Percentiles rank a stretch among this genome's conserved stretches.
phyloP scores from a whole-genome alignment of 92 coral and sea anemone species.

The Porites lobata region DNA sequence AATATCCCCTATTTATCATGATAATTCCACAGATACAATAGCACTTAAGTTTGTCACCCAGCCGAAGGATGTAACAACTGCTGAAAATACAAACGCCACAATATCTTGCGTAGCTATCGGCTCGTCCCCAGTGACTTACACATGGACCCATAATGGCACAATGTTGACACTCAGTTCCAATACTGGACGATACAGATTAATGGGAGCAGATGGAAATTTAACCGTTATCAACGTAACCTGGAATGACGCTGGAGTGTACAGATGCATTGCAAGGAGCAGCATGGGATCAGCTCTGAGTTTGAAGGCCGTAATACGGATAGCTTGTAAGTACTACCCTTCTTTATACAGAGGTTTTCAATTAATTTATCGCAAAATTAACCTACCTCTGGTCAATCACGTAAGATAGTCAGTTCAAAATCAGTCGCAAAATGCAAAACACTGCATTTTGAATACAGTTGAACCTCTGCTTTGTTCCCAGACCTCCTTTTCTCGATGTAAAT shows the following conservation, averaged over 20 bases:
- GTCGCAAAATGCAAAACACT: too few relatives aligned
- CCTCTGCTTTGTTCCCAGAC: too few relatives aligned
- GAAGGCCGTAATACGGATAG: conserved; percentile 61
- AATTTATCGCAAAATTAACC: too few relatives aligned
- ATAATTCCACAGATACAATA: background rate
- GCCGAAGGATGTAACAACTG: conserved; percentile 42
- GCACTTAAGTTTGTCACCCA: conserved; percentile 31
- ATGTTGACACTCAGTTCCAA: background rate
- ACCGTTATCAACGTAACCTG: conserved; percentile 31
- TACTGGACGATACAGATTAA: background rate
- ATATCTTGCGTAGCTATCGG: conserved; percentile 61
- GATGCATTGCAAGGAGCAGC: conserved; percentile 67
- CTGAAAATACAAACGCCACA: conserved; percentile 35
- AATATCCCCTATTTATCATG: background rate
- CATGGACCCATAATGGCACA: conserved; percentile 66
- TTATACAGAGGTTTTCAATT: too few relatives aligned
- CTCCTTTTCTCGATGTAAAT: too few relatives aligned
- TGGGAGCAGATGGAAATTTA: conserved; percentile 22
- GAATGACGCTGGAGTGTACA: conserved; percentile 55
- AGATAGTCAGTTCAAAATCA: too few relatives aligned
- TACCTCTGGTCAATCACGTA: too few relatives aligned
- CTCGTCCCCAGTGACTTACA: conserved; percentile 26
- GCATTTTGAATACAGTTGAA: too few relatives aligned
- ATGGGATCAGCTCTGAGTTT: conserved; percentile 72
- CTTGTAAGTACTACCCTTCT: conserved; percentile 64